These are phyloP conservation scores for Diadema setosum DNA, from an alignment of 35 echinoderm and acorn worm species.

Conservation along the genomic window DNA sequence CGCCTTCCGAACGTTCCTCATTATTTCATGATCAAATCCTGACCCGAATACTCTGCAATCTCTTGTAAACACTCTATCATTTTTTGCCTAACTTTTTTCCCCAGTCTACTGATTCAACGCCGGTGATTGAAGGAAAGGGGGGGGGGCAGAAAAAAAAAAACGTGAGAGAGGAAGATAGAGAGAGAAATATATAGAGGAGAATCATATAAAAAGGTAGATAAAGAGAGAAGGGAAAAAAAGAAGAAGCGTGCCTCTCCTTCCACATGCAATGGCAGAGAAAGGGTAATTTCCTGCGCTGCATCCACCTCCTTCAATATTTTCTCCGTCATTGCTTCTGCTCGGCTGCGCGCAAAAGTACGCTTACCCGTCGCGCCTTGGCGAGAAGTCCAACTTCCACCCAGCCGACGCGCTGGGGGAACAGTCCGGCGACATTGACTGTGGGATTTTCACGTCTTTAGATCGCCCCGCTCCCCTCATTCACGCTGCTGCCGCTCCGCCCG, in stretches of 20 bases:
- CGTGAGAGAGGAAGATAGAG: too few relatives aligned
- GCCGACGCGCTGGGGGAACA: conserved; percentile 5
- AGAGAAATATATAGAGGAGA: too few relatives aligned
- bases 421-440: conserved; percentile 12
- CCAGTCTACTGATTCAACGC: not conserved
- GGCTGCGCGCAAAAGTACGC: conserved; percentile 3
- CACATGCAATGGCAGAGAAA: conserved; percentile 11
- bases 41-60: not conserved
- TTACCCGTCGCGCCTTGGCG: not conserved
- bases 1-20: too few relatives aligned
- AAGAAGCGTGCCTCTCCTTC: not conserved
- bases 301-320: not conserved
- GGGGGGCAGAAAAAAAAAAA: too few relatives aligned
- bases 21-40: too few relatives aligned
- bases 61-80: not conserved
- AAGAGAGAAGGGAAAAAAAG: not conserved
- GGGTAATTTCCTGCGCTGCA: conserved; percentile 3
- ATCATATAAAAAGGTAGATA: too few relatives aligned
- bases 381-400: not conserved
- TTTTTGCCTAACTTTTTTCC: not conserved
- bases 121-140: too few relatives aligned
- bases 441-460: not conserved
- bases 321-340: not conserved
- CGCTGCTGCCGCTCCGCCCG: not conserved
- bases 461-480: too few relatives aligned